These are phyloP conservation scores for Eugnorisma glareosa DNA, from an alignment of 2,888 invertebrate genomes.

Conservation along the genomic window DNA sequence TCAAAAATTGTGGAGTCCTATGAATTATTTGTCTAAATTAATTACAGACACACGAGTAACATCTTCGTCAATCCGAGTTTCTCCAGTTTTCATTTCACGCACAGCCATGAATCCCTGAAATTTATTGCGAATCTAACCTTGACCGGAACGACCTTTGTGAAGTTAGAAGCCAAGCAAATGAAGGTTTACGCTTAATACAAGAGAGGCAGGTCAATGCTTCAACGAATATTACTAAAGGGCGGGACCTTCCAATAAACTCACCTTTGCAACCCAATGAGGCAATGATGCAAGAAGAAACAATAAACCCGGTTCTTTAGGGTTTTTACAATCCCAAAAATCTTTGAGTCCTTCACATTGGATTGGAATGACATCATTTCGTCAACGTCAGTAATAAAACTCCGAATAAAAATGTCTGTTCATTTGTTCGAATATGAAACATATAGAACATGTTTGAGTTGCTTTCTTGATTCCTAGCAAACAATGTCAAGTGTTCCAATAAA, in stretches of 20 bases:
- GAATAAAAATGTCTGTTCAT: neutral
- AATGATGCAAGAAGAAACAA: neutral
- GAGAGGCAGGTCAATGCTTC: slow-evolving; percentile 3
- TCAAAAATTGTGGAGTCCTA: too few species aligned
- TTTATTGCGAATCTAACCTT: slow-evolving; percentile 51
- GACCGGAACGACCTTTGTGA: slow-evolving; percentile 18
- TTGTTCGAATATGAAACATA: neutral
- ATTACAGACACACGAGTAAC: slow-evolving; percentile 1
- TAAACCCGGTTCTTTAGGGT: neutral
- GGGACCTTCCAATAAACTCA: neutral
- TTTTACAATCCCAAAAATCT: neutral
- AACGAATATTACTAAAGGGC: slow-evolving; percentile 6
- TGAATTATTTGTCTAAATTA: neutral
- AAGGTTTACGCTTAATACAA: slow-evolving; percentile 15
- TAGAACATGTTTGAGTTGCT: neutral
- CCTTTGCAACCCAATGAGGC: neutral
- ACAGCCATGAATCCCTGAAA: slow-evolving; percentile 39
- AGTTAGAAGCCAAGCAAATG: slow-evolving; percentile 42
- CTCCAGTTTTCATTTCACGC: slow-evolving; percentile 18
- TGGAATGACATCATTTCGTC: neutral
- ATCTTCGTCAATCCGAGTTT: slow-evolving; percentile 20
- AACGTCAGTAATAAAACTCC: neutral
- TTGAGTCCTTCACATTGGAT: neutral
- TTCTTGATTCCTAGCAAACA: slow-evolving; percentile 5
- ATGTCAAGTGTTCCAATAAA: slow-evolving; percentile 20